Conservation (phyloP, 64 coral and sea anemone species). For the Montipora efflorescens region DNA sequence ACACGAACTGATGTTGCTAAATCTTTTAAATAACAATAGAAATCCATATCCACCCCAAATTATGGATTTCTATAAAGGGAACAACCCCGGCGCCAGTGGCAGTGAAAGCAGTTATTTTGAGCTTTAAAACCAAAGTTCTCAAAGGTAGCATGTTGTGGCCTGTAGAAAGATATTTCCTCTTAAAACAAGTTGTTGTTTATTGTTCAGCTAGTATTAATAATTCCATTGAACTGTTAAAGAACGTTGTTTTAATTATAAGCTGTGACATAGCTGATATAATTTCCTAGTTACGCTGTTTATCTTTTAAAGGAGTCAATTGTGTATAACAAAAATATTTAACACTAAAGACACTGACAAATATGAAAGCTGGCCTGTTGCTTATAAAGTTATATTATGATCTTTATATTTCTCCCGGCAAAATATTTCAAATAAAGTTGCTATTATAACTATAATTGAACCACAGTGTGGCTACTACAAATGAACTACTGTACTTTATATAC, state of each 20-base stretch:
- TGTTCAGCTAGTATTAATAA: too few species aligned
- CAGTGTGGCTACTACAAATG: background rate
- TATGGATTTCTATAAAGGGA: slow-evolving; percentile 13
- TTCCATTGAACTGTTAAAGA: too few species aligned
- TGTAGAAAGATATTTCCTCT: background rate
- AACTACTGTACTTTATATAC: background rate
- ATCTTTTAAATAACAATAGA: slow-evolving; percentile 15
- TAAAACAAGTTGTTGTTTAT: slow-evolving; percentile 12
- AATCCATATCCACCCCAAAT: slow-evolving; percentile 23
- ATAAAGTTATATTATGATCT: background rate
- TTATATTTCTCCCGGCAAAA: background rate
- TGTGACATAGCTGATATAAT: background rate
- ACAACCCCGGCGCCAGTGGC: background rate
- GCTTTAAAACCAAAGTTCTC: slow-evolving; percentile 20
- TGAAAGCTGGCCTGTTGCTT: background rate
- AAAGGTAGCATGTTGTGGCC: slow-evolving; percentile 5
- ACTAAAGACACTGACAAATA: background rate
- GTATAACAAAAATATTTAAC: background rate
- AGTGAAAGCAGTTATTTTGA: slow-evolving; percentile 21
- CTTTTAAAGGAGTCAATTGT: background rate
- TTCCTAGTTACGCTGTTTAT: background rate
- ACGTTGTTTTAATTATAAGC: background rate
- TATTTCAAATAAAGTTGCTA: background rate
- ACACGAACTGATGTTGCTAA: slow-evolving; percentile 18
- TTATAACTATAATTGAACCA: background rate